Conservation (phyloP, 2,888 invertebrate genomes). For the Rotaria socialis region DNA sequence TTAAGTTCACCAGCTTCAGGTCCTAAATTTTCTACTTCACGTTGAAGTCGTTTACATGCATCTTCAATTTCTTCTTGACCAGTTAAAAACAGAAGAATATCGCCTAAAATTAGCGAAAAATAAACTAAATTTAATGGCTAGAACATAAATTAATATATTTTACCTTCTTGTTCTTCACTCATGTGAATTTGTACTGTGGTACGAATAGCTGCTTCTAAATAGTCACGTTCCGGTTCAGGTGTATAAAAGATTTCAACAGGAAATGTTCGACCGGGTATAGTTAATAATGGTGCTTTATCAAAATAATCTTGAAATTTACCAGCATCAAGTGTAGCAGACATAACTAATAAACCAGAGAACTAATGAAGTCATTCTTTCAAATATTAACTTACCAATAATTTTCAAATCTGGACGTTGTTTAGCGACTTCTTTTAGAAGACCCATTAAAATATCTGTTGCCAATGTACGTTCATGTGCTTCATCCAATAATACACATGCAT, state of each 20-base stretch:
- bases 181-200: constrained; percentile 96
- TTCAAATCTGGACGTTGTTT: constrained; percentile 86
- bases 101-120: constrained; percentile 17
- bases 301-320: constrained; percentile 97
- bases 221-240: constrained; percentile 93
- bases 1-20: constrained; percentile 93
- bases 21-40: constrained; percentile 90
- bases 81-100: constrained; percentile 45
- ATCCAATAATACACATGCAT: constrained; percentile 89
- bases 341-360: constrained; percentile 64
- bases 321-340: constrained; percentile 97
- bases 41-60: constrained; percentile 90
- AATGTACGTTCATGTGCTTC: constrained; percentile 98
- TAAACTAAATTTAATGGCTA: constrained; percentile 58
- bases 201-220: constrained; percentile 93
- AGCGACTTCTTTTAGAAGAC: constrained; percentile 88
- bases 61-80: constrained; percentile 80
- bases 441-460: constrained; percentile 98
- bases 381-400: constrained; percentile 65
- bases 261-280: constrained; percentile 90
- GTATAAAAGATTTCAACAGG: constrained; percentile 98
- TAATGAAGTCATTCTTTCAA: not conserved
- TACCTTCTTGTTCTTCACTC: constrained; percentile 70
- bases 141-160: no score
- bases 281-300: constrained; percentile 92